Conservation (phyloP, 30 jellyfish, hydroid and myxozoan genomes). For the Sanderia malayensis region DNA sequence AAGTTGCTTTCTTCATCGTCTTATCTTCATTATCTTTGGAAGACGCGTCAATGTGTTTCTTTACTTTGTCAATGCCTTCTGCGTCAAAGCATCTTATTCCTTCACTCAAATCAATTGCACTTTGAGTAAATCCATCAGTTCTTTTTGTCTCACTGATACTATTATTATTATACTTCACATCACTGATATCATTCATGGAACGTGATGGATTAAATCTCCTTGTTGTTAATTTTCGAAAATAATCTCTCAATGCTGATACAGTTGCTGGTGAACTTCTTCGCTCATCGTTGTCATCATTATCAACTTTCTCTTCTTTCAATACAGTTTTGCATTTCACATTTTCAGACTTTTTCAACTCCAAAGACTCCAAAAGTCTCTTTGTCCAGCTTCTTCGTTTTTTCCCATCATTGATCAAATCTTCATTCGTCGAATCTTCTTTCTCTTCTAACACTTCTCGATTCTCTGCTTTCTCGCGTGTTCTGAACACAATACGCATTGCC, state of each 20-base stretch:
- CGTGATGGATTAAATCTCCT: conserved; percentile 4
- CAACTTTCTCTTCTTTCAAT: background rate
- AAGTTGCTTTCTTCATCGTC: background rate
- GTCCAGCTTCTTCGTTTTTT: conserved; percentile 4
- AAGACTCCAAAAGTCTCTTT: background rate
- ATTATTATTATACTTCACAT: background rate
- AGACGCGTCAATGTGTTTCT: too few species aligned
- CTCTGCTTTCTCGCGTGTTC: conserved; percentile 38
- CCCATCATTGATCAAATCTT: background rate
- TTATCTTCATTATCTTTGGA: too few species aligned
- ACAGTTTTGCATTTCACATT: background rate
- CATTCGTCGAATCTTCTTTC: background rate
- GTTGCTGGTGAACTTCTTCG: too few species aligned
- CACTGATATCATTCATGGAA: background rate
- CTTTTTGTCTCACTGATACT: too few species aligned
- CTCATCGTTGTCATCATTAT: too few species aligned
- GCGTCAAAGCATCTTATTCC: too few species aligned
- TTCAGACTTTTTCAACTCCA: background rate
- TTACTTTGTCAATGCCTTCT: too few species aligned
- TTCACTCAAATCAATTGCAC: background rate
- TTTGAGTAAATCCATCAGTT: too few species aligned
- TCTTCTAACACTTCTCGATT: background rate
- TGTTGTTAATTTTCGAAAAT: conserved; percentile 39
- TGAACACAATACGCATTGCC: conserved; percentile 40
- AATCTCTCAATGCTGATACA: conserved; percentile 32